Evolutionary conservation across 1,140 invertebrate genomes (phyloP).

Genomic region (Drosophila kurseongensis): DNA sequence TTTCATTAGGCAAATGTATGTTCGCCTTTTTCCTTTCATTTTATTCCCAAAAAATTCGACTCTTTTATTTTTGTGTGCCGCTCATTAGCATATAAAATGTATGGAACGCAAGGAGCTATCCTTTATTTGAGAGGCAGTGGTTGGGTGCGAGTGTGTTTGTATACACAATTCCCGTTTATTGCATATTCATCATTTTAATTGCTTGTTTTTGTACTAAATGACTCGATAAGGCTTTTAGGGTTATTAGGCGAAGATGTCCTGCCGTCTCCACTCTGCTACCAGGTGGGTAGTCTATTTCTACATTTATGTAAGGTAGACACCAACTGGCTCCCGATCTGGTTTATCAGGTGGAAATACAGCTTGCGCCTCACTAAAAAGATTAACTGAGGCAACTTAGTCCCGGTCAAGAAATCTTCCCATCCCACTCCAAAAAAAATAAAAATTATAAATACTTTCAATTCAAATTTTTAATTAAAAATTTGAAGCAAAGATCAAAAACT

Average conservation of each 20-base stretch:
- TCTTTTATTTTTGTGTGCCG: conserved; percentile 47
- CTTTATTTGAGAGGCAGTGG: conserved; percentile 28
- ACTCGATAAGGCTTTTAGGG: conserved; percentile 83
- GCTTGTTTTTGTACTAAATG: conserved; percentile 80
- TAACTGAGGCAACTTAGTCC: too few relatives aligned
- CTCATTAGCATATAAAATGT: conserved; percentile 82
- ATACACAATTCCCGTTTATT: conserved; percentile 74
- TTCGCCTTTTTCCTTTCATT: conserved; percentile 48
- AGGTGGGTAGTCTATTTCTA: background rate
- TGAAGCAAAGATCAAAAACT: too few relatives aligned
- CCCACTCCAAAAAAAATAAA: too few relatives aligned
- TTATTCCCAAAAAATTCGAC: conserved; percentile 37
- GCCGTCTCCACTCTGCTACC: conserved; percentile 3
- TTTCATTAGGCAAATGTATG: conserved; percentile 84
- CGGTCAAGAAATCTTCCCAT: too few relatives aligned
- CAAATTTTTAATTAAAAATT: too few relatives aligned
- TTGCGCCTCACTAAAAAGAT: too few relatives aligned
- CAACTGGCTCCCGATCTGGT: too few relatives aligned
- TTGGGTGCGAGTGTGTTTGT: conserved; percentile 18
- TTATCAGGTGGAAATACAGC: background rate
- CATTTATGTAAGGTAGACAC: too few relatives aligned
- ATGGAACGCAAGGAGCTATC: conserved; percentile 48
- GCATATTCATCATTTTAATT: conserved; percentile 84
- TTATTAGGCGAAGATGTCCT: conserved; percentile 55
- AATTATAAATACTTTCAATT: too few relatives aligned